Evolutionary conservation across 2,113 vertebrate genomes (phyloP).

Genomic region (Sitta europaea): DNA sequence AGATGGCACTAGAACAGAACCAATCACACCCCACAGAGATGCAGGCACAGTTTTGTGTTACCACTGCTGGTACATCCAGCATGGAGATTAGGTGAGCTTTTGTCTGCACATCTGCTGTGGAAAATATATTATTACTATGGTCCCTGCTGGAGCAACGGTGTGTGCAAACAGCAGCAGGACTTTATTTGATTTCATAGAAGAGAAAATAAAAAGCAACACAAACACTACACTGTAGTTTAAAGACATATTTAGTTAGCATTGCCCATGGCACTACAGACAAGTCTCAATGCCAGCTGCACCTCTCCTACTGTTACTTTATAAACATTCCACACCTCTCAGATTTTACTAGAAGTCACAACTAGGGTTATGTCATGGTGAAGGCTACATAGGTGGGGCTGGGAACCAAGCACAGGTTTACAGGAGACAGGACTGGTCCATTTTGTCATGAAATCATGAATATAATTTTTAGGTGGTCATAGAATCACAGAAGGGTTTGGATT

Average conservation of each 20-base stretch:
- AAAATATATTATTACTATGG: not conserved
- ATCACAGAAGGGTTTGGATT: not conserved
- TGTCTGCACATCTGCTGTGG: not conserved
- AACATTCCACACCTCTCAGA: not conserved
- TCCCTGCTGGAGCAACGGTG: not conserved
- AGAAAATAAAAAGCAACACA: not conserved
- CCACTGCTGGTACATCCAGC: not conserved
- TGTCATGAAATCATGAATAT: not conserved
- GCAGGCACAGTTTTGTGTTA: not conserved
- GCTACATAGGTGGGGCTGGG: not conserved
- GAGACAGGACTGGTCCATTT: not conserved
- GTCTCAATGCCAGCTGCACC: not conserved
- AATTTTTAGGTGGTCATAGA: not conserved
- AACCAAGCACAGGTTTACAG: not conserved
- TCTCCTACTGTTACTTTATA: not conserved
- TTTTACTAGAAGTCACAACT: not conserved
- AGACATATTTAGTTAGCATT: not conserved
- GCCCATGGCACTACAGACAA: not conserved
- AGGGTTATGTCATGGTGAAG: not conserved
- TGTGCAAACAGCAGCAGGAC: not conserved
- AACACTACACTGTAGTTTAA: not conserved
- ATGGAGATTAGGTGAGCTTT: not conserved
- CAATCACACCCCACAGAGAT: conserved; percentile 53
- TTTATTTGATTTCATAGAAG: not conserved
- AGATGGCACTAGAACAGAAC: conserved; percentile 51